phyloP scores from a whole-genome alignment of 1,140 invertebrate species.

The Meloidogyne floridensis region DNA sequence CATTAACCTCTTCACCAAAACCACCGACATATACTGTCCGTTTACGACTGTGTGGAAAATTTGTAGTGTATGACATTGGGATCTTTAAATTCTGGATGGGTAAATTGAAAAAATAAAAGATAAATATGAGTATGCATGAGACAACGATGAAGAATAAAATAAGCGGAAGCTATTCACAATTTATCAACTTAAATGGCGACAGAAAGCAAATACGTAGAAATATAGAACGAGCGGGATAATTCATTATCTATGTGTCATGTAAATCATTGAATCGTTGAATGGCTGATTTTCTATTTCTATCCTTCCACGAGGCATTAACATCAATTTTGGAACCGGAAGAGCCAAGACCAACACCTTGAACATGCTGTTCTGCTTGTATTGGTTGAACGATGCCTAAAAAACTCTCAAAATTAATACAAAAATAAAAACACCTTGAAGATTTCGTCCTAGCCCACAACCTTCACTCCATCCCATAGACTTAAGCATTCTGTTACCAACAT shows the following conservation, averaged over 20 bases:
- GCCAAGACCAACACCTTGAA: slow-evolving; percentile 61
- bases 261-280: slow-evolving; percentile 48
- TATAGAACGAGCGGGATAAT: not conserved
- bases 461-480: slow-evolving; percentile 99
- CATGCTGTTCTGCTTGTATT: slow-evolving; percentile 57
- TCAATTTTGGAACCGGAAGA: slow-evolving; percentile 50
- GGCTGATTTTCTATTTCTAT: slow-evolving; percentile 47
- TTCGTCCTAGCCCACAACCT: slow-evolving; percentile 88
- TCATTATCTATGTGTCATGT: slow-evolving; percentile 26
- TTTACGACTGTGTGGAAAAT: slow-evolving; percentile 62
- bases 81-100: not conserved
- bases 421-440: slow-evolving; percentile 76
- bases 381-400: slow-evolving; percentile 59
- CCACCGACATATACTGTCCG: slow-evolving; percentile 74
- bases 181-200: not conserved
- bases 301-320: slow-evolving; percentile 30
- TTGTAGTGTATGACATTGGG: slow-evolving; percentile 46
- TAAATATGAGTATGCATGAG: not conserved
- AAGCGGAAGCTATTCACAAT: not conserved
- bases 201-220: slow-evolving; percentile 4
- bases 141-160: not conserved
- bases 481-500: slow-evolving; percentile 84
- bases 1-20: slow-evolving; percentile 92
- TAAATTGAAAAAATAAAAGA: not conserved
- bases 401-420: not conserved